Percentiles rank a stretch among this genome's conserved stretches.
Conservation (phyloP, 2,113 vertebrate genomes). For the Albula glossodonta region DNA sequence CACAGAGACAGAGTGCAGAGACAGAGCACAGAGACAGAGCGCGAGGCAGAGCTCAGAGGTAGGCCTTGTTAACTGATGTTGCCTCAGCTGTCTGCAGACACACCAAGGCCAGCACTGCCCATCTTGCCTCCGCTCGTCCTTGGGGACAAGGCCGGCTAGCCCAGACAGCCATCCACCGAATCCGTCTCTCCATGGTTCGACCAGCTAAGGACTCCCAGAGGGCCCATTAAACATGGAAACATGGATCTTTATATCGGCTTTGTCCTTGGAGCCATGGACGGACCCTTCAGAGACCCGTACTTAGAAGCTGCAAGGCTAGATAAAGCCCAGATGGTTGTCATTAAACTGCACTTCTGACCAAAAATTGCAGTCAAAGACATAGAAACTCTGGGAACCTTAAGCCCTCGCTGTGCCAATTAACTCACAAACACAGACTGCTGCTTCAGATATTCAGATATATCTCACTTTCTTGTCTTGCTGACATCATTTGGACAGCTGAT, state of each 20-base stretch:
- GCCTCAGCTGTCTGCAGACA: conserved; percentile 3
- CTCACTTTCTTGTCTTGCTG: conserved; percentile 6
- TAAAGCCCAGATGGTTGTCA: background rate
- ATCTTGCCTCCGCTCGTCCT: background rate
- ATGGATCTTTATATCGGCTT: conserved; percentile 10
- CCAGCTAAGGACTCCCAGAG: conserved; percentile 17
- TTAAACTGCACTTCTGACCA: background rate
- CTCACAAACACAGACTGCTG: too few relatives aligned
- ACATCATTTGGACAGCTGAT: background rate
- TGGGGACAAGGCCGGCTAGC: background rate
- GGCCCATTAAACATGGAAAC: conserved; percentile 33
- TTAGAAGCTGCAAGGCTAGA: background rate
- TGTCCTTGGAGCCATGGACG: conserved; percentile 2
- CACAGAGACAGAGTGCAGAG: too few relatives aligned
- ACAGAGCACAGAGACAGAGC: too few relatives aligned
- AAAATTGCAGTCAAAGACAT: background rate
- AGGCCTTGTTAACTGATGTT: background rate
- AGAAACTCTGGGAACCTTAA: background rate
- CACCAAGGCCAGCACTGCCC: background rate
- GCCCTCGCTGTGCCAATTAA: too few relatives aligned
- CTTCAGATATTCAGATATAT: background rate
- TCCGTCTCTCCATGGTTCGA: background rate
- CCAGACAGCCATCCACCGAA: conserved; percentile 3
- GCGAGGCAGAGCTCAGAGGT: background rate
- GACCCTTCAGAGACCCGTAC: background rate